These are phyloP conservation scores for Drosophila serrata DNA, from an alignment of 1,140 invertebrate genomes.

Conservation along the genomic window DNA sequence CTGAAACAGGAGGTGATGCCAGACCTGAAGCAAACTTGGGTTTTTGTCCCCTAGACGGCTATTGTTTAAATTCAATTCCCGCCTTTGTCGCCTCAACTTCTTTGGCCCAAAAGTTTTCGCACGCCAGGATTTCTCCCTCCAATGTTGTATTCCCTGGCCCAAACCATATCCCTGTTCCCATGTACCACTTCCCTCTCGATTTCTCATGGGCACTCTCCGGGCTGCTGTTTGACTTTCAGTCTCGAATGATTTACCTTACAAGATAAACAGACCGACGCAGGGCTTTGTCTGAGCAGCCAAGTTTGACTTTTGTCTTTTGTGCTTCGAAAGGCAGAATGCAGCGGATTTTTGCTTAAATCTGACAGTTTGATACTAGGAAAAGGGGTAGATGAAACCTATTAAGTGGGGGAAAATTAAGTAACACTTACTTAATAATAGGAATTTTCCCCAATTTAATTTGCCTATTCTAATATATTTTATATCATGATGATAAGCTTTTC, in stretches of 20 bases:
- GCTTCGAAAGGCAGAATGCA: slow-evolving; percentile 12
- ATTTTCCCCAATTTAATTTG: background rate
- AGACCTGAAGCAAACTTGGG: slow-evolving; percentile 34
- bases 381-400: background rate
- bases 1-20: slow-evolving; percentile 7
- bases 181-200: slow-evolving; percentile 15
- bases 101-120: slow-evolving; percentile 74
- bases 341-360: background rate
- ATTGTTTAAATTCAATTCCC: slow-evolving; percentile 83
- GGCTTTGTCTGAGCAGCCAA: slow-evolving; percentile 69
- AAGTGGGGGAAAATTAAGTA: background rate
- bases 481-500: background rate
- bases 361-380: slow-evolving; percentile 1
- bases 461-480: background rate
- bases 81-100: slow-evolving; percentile 82
- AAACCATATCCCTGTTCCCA: slow-evolving; percentile 6
- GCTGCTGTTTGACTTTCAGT: slow-evolving; percentile 82
- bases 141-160: slow-evolving; percentile 1
- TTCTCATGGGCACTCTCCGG: slow-evolving; percentile 10
- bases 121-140: background rate
- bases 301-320: slow-evolving; percentile 79
- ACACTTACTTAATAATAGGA: background rate
- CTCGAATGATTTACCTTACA: slow-evolving; percentile 83
- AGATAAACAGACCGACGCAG: slow-evolving; percentile 74
- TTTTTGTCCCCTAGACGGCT: slow-evolving; percentile 63